phyloP scores from a whole-genome alignment of 2,113 vertebrate genomes.

The Casuarius casuarius region DNA sequence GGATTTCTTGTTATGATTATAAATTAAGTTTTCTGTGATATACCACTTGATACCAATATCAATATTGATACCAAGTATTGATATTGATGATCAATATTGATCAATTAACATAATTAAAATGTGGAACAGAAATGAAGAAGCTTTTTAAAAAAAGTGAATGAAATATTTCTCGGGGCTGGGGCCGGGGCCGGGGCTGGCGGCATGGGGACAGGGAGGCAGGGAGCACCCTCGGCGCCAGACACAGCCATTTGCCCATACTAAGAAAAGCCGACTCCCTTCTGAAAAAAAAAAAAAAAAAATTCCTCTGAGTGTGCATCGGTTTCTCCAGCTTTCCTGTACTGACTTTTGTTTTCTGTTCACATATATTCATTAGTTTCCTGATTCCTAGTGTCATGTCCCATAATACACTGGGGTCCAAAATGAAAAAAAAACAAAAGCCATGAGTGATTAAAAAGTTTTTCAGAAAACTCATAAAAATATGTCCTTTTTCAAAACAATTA shows the following conservation, averaged over 20 bases:
- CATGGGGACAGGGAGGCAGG: too few relatives aligned
- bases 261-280: too few relatives aligned
- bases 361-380: not conserved
- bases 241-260: too few relatives aligned
- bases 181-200: too few relatives aligned
- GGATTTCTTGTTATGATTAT: not conserved
- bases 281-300: too few relatives aligned
- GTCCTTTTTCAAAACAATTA: not conserved
- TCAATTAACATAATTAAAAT: not conserved
- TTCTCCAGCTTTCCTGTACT: not conserved
- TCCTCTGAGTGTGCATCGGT: rapidly evolving
- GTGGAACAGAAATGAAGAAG: not conserved
- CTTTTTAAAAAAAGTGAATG: not conserved
- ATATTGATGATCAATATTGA: too few relatives aligned
- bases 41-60: not conserved
- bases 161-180: not conserved
- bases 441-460: not conserved
- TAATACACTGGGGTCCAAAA: not conserved
- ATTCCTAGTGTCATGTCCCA: not conserved
- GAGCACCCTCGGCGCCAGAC: too few relatives aligned
- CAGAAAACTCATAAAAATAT: not conserved
- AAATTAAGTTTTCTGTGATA: not conserved
- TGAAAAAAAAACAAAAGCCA: not conserved
- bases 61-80: not conserved
- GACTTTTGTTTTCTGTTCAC: not conserved